These are phyloP conservation scores for Tenthredo notha DNA, from an alignment of 2,888 invertebrate genomes.

Conservation along the genomic window DNA sequence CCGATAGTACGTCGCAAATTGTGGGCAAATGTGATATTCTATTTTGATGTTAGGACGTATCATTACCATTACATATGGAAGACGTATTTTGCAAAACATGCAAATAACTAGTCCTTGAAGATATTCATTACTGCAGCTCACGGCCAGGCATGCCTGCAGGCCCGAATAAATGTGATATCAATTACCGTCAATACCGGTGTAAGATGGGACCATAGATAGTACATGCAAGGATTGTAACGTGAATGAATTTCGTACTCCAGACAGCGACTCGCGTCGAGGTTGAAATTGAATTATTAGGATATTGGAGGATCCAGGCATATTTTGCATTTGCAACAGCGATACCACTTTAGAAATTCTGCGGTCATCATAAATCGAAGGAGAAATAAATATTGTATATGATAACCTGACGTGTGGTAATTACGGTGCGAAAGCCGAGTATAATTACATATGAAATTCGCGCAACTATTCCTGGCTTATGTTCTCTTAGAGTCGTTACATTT, in stretches of 20 bases:
- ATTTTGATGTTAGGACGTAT: neutral
- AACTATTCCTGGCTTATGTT: neutral
- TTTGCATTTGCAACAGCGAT: neutral
- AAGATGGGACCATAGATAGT: neutral
- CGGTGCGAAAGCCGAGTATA: neutral
- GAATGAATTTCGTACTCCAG: slow-evolving; percentile 30
- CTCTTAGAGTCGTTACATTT: neutral
- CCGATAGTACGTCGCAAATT: neutral
- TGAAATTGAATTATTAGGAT: neutral
- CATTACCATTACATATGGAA: neutral
- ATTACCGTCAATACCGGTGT: slow-evolving; percentile 6
- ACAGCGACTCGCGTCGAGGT: slow-evolving; percentile 29
- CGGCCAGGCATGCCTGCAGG: slow-evolving; percentile 32
- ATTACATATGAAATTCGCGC: neutral
- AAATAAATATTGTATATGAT: neutral
- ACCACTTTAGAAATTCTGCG: neutral
- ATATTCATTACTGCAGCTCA: slow-evolving; percentile 44
- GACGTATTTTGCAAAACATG: slow-evolving; percentile 2
- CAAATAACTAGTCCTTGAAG: slow-evolving; percentile 38
- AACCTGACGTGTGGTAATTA: neutral
- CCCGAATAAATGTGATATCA: slow-evolving; percentile 44
- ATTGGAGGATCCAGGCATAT: neutral
- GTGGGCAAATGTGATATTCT: neutral
- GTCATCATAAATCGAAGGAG: slow-evolving; percentile 9
- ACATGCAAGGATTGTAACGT: slow-evolving; percentile 14